phyloP scores from a whole-genome alignment of 2,888 invertebrate genomes.

The Ceriagrion tenellum region DNA sequence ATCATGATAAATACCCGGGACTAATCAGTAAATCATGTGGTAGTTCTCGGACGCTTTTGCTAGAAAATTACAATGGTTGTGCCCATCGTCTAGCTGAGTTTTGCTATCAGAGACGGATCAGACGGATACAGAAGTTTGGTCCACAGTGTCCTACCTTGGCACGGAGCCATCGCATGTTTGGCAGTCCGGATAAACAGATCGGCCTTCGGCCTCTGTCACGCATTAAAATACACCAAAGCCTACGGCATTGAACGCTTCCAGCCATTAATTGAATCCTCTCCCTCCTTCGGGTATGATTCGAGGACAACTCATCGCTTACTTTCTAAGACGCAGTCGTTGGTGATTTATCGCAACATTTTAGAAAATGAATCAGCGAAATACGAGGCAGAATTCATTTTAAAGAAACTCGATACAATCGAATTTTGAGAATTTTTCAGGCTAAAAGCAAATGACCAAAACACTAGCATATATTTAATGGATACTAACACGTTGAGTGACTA shows the following conservation, averaged over 20 bases:
- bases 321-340: background rate
- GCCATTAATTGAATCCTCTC: background rate
- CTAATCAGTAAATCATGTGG: too few species aligned
- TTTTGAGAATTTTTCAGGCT: too few species aligned
- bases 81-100: background rate
- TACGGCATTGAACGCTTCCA: slow-evolving; percentile 38
- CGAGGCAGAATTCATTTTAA: background rate
- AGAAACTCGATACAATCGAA: too few species aligned
- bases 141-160: slow-evolving; percentile 35
- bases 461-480: too few species aligned
- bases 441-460: too few species aligned
- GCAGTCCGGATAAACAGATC: slow-evolving; percentile 46
- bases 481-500: too few species aligned
- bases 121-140: background rate
- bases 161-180: slow-evolving; percentile 21
- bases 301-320: background rate
- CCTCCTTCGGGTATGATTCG: background rate
- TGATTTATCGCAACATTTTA: background rate
- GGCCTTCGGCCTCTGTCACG: slow-evolving; percentile 51
- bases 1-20: background rate
- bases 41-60: too few species aligned
- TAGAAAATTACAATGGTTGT: background rate
- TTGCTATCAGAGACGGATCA: background rate
- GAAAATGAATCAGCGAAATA: background rate
- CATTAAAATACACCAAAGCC: slow-evolving; percentile 46